Evolutionary conservation across 2,888 invertebrate species (phyloP).

Genomic region (Saturnia pavonia): DNA sequence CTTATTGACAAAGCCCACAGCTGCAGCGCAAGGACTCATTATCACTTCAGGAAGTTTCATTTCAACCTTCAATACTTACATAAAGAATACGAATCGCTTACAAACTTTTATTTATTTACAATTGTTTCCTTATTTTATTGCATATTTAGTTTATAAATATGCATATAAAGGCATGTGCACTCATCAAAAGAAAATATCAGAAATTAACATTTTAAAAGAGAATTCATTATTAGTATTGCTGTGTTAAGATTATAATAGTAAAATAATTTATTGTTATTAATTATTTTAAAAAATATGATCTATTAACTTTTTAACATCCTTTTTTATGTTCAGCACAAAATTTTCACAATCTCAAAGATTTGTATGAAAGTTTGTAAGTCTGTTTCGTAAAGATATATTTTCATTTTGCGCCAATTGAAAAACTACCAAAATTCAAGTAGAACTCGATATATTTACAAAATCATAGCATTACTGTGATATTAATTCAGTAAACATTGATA

Average conservation of each 20-base stretch:
- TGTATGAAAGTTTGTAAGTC: neutral
- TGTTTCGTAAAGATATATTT: no score
- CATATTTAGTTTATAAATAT: neutral
- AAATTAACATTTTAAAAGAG: neutral
- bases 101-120: neutral
- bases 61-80: neutral
- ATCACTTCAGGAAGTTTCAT: conserved; percentile 13
- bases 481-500: no score
- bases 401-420: no score
- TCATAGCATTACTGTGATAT: no score
- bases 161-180: neutral
- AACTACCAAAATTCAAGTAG: no score
- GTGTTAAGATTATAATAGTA: neutral
- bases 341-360: neutral
- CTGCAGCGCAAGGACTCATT: conserved; percentile 7
- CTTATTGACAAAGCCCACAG: conserved; percentile 2
- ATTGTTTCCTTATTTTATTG: conserved; percentile 3
- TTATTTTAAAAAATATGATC: no score
- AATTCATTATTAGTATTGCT: neutral
- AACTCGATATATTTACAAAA: no score
- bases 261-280: no score
- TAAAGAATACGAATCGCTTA: conserved; percentile 11
- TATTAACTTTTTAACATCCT: no score
- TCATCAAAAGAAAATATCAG: neutral
- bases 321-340: neutral